Base-by-base conservation (phyloP, 2,113 vertebrate genomes). In the Brachypteracias leptosomus region DNA sequence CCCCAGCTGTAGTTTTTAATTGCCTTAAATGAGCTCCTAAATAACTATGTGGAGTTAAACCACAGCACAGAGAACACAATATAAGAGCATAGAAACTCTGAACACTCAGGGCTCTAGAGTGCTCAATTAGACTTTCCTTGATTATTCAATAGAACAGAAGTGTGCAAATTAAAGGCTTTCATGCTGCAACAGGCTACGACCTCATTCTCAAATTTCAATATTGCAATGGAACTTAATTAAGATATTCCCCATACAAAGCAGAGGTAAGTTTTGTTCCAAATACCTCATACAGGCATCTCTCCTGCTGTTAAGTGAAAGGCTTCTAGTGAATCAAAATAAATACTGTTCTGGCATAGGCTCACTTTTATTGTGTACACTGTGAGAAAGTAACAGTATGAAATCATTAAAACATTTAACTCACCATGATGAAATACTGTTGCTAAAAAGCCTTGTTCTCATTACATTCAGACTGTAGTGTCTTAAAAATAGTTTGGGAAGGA, bases 111-210 rank as follows among this genome's bases (percentile, higher is more conserved):
- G 88, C 85, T 95, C 76, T 75, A 44, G 88, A 93, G 92, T 92
- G 80, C 58, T 96, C 93, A 93, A 94, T 96, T 97, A 93, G 94
- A 94, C 73, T 93, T 96, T 82, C 46, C 92, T 92, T 95, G 96
- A 97, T 96, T 96, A 95, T 95, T 95, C 90, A 96, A 87, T 90
- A 95, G 89, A 94, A 94, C 61, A 94, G 80, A 97, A 96, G 90
- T 87, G 83, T 92, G 92, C 86, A 94, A 90, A 97, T 96, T 96
- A 95, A 93, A 96, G 92, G 80, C 95, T 96, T 97, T 96, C 79
- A 72, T 92, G 88, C 70, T 97, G 79, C 92, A 96, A 95, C 88
- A 92, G 90, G 90, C 96, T 94, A 93, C 26, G 4, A 90, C 92
- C 92, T 95, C 92, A 62, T 96, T 96, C 95, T 94, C 77, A 72